Evolutionary conservation across 2,888 invertebrate species (phyloP), one percentile per base, ranked within the genome.

Genomic region (Aspidiotus destructor): DNA sequence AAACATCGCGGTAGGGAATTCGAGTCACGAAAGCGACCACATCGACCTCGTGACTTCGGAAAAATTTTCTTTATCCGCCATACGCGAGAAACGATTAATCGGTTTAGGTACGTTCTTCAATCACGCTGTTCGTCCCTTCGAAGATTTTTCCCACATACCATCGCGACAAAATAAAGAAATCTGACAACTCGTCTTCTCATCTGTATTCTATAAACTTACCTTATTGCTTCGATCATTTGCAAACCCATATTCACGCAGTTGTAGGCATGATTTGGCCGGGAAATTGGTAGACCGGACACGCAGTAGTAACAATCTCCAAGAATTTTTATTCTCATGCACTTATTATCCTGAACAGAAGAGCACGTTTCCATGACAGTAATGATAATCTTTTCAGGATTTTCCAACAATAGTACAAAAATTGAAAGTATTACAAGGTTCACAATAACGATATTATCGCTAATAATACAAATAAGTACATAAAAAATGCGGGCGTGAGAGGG

Each of bases 191-290:
- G 28, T 28, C 28, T 28, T 28, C 28, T 28, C 28, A 28, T 28
- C 28, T 28, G 28, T 65, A n/a, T 8, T 53, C 57, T 60, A 8
- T 17, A 44, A 10, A 72, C 77, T 79, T 77, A 93, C 94, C 89
- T 84, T 75, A 95, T 95, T 41, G 93, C 92, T 74, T 94, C 92
- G 73, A 95, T 95, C 95, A 95, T 95, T 78, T 92, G 89, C 71
- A 96, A 79, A 0, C 95, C 95, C 95, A 95, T 95, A 74, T 92
- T 90, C 75, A 95, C 95, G 76, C 94, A 94, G 80, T 94, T 94
- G 77, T 89, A 89, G 0, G 95, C 95, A 76, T 95, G 95, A 79
- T 92, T 92, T 0, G 94, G 94, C 69, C 94, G 80, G 8, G 93
- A 93, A 41, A 94, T 86, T 0, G 95, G 95, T 73, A 95, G 81